Percentiles rank a stretch among this genome's conserved stretches.
phyloP scores from a whole-genome alignment of 1,140 invertebrate genomes.

The Bombus picipes region DNA sequence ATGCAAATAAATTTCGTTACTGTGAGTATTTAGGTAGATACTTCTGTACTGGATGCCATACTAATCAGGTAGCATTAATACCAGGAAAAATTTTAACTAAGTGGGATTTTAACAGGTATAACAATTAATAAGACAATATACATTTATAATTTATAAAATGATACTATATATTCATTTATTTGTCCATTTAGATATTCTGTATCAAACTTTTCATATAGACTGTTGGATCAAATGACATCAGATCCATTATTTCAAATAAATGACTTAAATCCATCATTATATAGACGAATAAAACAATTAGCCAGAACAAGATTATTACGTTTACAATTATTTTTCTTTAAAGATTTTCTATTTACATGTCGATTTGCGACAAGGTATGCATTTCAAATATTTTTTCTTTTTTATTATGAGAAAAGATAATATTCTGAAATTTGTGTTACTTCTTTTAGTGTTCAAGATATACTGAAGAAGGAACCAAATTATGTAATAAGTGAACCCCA shows the following conservation, averaged over 20 bases:
- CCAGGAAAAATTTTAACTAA: conserved; percentile 87
- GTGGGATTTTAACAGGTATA: conserved; percentile 86
- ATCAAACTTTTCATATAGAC: conserved; percentile 90
- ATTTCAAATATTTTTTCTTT: neutral
- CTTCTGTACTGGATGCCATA: conserved; percentile 95
- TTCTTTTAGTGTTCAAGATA: conserved; percentile 84
- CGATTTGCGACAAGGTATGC: conserved; percentile 85
- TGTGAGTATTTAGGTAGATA: conserved; percentile 94
- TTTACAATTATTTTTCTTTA: conserved; percentile 87
- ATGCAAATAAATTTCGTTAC: conserved; percentile 89
- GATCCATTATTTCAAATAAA: conserved; percentile 92
- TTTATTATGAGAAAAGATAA: neutral
- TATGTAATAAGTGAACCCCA: conserved; percentile 87
- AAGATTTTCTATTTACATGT: conserved; percentile 87
- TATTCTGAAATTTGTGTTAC: conserved; percentile 44
- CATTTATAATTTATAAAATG: neutral
- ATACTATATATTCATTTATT: neutral
- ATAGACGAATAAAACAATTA: conserved; percentile 85
- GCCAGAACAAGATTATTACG: conserved; percentile 85
- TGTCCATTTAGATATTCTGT: conserved; percentile 86
- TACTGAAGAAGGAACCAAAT: conserved; percentile 84
- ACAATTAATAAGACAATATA: neutral
- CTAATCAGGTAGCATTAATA: conserved; percentile 88
- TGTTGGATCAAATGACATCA: conserved; percentile 89
- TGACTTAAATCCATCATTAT: conserved; percentile 88